Conservation (phyloP, 2,888 invertebrate species). For the Temnothorax rugatulus region DNA sequence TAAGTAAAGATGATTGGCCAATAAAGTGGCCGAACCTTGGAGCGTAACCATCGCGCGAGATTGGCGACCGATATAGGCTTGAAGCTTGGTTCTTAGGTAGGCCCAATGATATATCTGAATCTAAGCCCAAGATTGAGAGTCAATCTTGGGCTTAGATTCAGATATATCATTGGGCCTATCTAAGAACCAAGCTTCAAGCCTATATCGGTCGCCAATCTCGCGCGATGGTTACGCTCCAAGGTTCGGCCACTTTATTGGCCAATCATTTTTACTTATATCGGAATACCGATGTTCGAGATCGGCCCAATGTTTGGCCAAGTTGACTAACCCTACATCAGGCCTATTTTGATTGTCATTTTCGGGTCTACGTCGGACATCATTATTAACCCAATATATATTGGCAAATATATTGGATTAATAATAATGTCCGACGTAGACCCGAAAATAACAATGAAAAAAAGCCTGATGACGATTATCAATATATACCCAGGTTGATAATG, state of each 20-base stretch:
- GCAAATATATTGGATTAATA: background rate
- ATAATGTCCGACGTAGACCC: background rate
- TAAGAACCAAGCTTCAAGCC: background rate
- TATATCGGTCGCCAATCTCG: too few relatives aligned
- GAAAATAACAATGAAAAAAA: background rate
- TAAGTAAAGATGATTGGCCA: background rate
- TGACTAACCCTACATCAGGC: background rate
- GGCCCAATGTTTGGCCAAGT: slow-evolving; percentile 2
- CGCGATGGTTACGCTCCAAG: background rate
- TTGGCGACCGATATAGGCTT: too few relatives aligned
- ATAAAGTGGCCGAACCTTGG: background rate
- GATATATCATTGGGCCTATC: background rate
- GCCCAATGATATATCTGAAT: too few relatives aligned
- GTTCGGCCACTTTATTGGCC: background rate
- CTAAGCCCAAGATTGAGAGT: background rate
- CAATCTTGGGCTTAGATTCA: slow-evolving; percentile 1
- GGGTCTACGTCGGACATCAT: background rate
- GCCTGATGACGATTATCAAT: background rate
- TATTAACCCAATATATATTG: background rate
- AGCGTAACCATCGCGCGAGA: background rate
- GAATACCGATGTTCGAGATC: background rate
- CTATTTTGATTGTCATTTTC: background rate
- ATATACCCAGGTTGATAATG: background rate
- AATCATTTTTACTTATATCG: background rate
- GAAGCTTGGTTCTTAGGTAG: too few relatives aligned